Percentiles rank a stretch among this genome's conserved stretches.
Evolutionary conservation across 1,140 invertebrate genomes (phyloP).

Genomic region (Dinothrombium tinctorium): DNA sequence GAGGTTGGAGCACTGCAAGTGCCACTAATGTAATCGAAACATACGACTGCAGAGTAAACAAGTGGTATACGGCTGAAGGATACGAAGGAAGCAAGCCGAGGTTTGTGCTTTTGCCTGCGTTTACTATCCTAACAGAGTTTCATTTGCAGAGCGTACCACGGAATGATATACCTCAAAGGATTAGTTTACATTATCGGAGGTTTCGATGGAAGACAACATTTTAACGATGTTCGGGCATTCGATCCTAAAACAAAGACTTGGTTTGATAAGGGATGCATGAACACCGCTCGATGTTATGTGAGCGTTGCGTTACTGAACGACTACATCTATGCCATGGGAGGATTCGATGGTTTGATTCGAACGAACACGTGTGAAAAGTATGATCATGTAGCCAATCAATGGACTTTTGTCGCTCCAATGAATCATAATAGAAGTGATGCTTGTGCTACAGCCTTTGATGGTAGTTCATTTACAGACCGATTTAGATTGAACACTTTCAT

Average conservation of each 20-base stretch:
- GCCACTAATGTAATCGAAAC: too few relatives aligned
- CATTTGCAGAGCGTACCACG: conserved; percentile 56
- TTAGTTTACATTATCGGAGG: conserved; percentile 51
- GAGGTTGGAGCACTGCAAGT: too few relatives aligned
- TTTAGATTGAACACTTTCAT: not conserved
- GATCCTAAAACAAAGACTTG: conserved; percentile 35
- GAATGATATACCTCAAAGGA: conserved; percentile 36
- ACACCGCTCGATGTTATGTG: conserved; percentile 41
- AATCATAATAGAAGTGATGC: conserved; percentile 20
- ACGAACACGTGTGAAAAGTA: conserved; percentile 26
- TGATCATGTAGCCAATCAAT: conserved; percentile 21
- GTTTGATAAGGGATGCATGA: conserved; percentile 44
- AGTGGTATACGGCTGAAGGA: too few relatives aligned
- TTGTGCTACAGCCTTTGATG: conserved; percentile 15
- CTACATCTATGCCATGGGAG: conserved; percentile 27
- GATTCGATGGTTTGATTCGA: conserved; percentile 26
- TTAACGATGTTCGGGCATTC: conserved; percentile 39
- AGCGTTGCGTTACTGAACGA: conserved; percentile 36
- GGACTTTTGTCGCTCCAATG: conserved; percentile 18
- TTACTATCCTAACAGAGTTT: too few relatives aligned
- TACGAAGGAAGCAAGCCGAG: too few relatives aligned
- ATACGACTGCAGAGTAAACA: too few relatives aligned
- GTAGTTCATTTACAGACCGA: conserved; percentile 6
- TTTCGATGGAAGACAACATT: conserved; percentile 40
- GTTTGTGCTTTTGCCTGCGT: too few relatives aligned